Conservation (phyloP, 1,140 invertebrate genomes). For the Phthorimaea operculella region DNA sequence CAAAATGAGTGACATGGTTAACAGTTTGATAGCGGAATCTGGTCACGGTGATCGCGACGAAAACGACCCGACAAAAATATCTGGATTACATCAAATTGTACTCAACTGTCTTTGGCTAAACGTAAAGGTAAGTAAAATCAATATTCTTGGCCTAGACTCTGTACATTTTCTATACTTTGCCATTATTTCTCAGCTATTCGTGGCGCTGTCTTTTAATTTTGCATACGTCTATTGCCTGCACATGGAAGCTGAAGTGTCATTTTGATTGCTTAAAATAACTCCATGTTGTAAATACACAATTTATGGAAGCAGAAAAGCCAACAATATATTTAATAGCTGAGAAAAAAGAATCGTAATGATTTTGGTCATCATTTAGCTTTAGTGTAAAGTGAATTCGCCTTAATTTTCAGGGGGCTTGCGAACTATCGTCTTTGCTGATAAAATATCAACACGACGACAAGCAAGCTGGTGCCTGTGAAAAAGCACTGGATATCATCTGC, state of each 20-base stretch:
- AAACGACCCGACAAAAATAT: constrained; percentile 56
- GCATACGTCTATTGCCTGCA: too few species aligned
- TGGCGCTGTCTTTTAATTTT: too few species aligned
- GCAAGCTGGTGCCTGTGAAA: constrained; percentile 45
- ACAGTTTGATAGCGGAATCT: constrained; percentile 57
- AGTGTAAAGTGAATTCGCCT: neutral
- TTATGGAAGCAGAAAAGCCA: too few species aligned
- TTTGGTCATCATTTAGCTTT: neutral
- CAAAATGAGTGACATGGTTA: constrained; percentile 69
- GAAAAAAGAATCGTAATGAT: too few species aligned
- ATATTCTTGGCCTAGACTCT: too few species aligned
- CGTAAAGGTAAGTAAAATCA: constrained; percentile 71
- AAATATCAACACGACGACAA: constrained; percentile 36
- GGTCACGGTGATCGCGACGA: constrained; percentile 22
- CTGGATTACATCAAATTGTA: constrained; percentile 75
- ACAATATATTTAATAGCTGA: too few species aligned
- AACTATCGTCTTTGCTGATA: constrained; percentile 59
- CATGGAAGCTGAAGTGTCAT: too few species aligned
- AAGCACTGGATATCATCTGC: constrained; percentile 70
- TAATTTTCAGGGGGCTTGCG: constrained; percentile 65
- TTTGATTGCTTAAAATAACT: too few species aligned
- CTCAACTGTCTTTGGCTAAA: constrained; percentile 82
- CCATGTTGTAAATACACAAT: too few species aligned
- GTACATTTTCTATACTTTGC: too few species aligned
- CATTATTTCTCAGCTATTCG: too few species aligned